Percentiles rank a stretch among this genome's conserved stretches.
phyloP scores from a whole-genome alignment of 2,113 vertebrate genomes.

The Opisthocomus hoazin region DNA sequence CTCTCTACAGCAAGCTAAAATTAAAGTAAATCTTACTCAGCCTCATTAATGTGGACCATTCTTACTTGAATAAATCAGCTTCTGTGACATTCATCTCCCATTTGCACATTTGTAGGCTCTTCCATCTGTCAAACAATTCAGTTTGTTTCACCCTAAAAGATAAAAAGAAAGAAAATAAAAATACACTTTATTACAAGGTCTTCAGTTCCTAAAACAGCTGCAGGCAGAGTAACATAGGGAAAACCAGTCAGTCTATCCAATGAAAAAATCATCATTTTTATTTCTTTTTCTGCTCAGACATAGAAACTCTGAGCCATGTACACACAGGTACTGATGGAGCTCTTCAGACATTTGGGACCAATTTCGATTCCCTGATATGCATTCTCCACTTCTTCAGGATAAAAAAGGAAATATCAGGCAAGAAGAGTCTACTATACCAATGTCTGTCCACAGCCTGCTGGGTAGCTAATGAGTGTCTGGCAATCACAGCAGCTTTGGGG shows the following conservation, averaged over 20 bases:
- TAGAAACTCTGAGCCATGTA: not conserved
- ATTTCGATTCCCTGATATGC: not conserved
- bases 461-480: not conserved
- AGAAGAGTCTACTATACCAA: not conserved
- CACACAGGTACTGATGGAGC: not conserved
- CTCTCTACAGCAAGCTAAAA: not conserved
- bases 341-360: not conserved
- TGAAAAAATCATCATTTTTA: not conserved
- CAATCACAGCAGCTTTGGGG: not conserved
- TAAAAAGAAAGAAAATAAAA: not conserved
- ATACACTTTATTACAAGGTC: not conserved
- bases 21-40: not conserved
- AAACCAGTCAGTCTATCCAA: not conserved
- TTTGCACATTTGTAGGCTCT: constrained; percentile 90
- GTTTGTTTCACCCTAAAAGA: constrained; percentile 90
- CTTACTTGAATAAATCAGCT: constrained; percentile 91
- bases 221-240: not conserved
- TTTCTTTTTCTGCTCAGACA: not conserved
- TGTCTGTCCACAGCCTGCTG: not conserved
- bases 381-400: not conserved
- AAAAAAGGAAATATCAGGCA: not conserved
- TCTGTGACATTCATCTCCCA: constrained; percentile 91
- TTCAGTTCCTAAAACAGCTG: not conserved
- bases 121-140: constrained; percentile 95
- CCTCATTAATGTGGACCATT: not conserved